Evolutionary conservation across 2,888 invertebrate genomes (phyloP), one percentile per base, ranked within the genome.

Genomic region (Lypha dubia): DNA sequence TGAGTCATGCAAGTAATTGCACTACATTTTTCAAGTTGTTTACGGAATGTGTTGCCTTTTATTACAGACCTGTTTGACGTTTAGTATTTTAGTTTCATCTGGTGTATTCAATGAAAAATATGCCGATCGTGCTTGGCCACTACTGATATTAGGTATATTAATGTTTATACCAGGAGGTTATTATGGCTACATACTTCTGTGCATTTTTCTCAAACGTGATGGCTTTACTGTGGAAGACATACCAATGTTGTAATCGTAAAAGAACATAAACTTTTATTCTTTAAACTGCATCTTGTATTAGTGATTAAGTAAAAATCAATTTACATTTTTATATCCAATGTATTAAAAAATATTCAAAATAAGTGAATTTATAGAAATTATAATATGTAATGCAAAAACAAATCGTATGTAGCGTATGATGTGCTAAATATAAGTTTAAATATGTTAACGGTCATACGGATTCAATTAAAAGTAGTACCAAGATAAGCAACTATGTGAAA

Each of bases 121-220:
- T 92, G 94, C 95, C 2, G 97, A 98, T 91, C 94, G 97, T 84
- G 95, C 97, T 91, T 97, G 97, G 97, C 98, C 98, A 0, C 94
- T 98, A 92, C 95, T 98, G 86, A 95, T 98, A 87, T 93, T 98
- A 89, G 98, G 98, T 41, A 93, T 94, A 24, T 93, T 98, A 49
- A 97, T 98, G 97, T 97, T 98, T 90, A 95, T 98, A 87, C 98
- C 98, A 0, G 98, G 98, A 51, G 96, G 96, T 70, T 98, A 98
- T 92, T 98, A 98, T 91, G 95, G 97, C 63, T 94, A 97, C 88
- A 96, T 98, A 89, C 97, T 97, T 41, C 95, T 96, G 90, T 96
- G 95, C 92, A 98, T 98, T 80, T 81, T 87, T 35, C 82, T 87
- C 28, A 87, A 86, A n/a, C 86, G 88, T 13, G 87, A 88, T 38